Conservation (phyloP, 2,888 invertebrate species). For the Ophioninae sp. region DNA sequence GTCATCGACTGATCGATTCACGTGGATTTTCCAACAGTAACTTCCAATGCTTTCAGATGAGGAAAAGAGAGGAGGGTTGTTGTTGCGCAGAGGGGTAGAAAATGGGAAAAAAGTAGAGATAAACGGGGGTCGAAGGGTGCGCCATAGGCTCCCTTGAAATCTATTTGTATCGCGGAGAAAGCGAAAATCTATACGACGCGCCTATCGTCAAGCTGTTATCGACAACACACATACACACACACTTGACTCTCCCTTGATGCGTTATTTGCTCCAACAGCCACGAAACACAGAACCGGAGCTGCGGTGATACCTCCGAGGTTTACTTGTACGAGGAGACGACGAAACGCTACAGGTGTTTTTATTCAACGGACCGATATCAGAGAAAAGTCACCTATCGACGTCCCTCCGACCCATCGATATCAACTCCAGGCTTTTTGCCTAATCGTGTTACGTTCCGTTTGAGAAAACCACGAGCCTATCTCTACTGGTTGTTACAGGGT, state of each 20-base stretch:
- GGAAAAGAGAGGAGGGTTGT: background rate
- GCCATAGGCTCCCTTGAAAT: constrained; percentile 3
- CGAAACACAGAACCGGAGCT: constrained; percentile 12
- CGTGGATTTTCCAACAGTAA: background rate
- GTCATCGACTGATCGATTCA: background rate
- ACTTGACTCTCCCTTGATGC: constrained; percentile 9
- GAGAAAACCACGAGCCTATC: background rate
- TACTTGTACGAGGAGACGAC: constrained; percentile 17
- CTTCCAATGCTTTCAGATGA: background rate
- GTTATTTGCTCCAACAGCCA: constrained; percentile 15
- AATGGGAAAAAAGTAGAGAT: background rate
- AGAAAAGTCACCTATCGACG: constrained; percentile 23
- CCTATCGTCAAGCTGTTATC: background rate
- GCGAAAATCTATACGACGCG: background rate
- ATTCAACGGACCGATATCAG: constrained; percentile 47
- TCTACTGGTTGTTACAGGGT: background rate
- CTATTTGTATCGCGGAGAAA: constrained; percentile 50
- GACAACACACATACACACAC: constrained; percentile 1
- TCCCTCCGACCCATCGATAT: constrained; percentile 7
- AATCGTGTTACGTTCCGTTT: constrained; percentile 10
- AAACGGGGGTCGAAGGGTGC: background rate
- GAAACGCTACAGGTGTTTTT: constrained; percentile 60
- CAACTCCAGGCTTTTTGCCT: background rate
- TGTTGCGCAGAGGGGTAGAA: background rate
- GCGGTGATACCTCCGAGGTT: constrained; percentile 25